Percentiles rank a stretch among this genome's conserved stretches.
These are phyloP conservation scores for Colaptes auratus DNA, from an alignment of 2,113 vertebrate species.

Conservation along the genomic window DNA sequence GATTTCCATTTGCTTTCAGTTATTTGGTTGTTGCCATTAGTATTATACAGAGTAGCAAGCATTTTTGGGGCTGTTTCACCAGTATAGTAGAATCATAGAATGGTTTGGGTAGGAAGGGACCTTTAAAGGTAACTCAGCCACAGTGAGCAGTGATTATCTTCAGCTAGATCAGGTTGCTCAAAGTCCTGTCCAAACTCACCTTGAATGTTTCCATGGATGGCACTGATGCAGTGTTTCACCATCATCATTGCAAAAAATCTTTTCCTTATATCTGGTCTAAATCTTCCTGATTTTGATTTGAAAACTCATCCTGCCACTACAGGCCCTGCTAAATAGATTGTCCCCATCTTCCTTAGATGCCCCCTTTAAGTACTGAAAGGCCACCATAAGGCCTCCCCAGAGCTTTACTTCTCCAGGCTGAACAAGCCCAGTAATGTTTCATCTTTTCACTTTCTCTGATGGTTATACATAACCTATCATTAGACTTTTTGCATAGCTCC, in stretches of 20 bases:
- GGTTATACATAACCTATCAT: not conserved
- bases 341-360: not conserved
- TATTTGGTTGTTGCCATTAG: not conserved
- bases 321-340: not conserved
- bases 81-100: not conserved
- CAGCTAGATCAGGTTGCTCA: not conserved
- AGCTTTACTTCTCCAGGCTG: not conserved
- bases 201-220: not conserved
- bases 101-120: not conserved
- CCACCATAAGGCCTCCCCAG: not conserved
- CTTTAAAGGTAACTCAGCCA: not conserved
- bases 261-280: not conserved
- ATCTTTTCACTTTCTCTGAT: not conserved
- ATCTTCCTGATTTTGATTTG: not conserved
- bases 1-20: not conserved
- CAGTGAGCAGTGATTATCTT: not conserved
- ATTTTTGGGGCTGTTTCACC: not conserved
- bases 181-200: not conserved
- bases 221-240: not conserved
- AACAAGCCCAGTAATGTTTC: not conserved
- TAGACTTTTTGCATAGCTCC: not conserved
- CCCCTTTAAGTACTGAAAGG: not conserved
- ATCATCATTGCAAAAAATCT: not conserved
- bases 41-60: not conserved
- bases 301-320: not conserved